These are phyloP conservation scores for Pecten maximus DNA, from an alignment of 2,888 invertebrate species.

Conservation along the genomic window DNA sequence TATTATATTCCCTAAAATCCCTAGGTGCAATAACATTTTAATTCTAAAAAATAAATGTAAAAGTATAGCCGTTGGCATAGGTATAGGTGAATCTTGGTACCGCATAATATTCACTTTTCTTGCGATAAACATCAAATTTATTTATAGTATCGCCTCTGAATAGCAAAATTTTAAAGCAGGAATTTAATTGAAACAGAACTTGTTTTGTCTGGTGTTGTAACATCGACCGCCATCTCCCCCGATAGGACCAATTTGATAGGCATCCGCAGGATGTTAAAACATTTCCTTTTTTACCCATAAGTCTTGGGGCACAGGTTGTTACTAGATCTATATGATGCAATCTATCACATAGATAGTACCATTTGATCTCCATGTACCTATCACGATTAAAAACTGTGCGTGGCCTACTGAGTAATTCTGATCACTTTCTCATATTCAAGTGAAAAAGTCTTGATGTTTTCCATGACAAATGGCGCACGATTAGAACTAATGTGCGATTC, in stretches of 20 bases:
- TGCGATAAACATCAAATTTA: constrained; percentile 12
- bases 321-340: not conserved
- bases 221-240: not conserved
- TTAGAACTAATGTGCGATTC: not conserved
- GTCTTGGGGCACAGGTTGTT: not conserved
- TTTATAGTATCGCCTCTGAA: not conserved
- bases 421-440: not conserved
- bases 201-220: not conserved
- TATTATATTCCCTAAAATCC: not conserved
- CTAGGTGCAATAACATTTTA: not conserved
- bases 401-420: not conserved
- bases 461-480: not conserved
- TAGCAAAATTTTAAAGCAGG: not conserved
- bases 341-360: not conserved
- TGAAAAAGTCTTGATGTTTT: not conserved
- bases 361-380: not conserved
- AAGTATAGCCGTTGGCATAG: not conserved
- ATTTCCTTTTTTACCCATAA: not conserved
- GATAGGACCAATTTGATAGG: not conserved
- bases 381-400: not conserved
- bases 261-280: not conserved
- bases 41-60: not conserved
- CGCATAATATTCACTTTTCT: not conserved
- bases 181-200: constrained; percentile 22
- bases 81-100: not conserved